phyloP scores from a whole-genome alignment of 2,797 vertebrate species.

The Acomys russatus region DNA sequence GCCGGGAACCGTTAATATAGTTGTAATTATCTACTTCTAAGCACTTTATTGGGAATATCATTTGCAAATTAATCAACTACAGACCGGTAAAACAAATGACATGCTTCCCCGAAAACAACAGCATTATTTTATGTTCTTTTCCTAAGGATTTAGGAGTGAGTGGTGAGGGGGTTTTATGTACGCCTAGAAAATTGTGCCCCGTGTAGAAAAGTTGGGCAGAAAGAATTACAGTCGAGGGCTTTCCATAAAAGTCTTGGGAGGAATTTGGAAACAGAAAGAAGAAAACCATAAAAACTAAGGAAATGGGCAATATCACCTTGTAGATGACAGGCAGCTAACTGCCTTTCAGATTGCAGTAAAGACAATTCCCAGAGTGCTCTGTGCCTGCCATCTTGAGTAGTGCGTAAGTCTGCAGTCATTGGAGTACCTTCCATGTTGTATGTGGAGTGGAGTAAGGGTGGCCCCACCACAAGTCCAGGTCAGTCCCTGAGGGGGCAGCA shows the following conservation, averaged over 20 bases:
- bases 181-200: slow-evolving; percentile 10
- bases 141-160: slow-evolving; percentile 80
- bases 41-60: slow-evolving; percentile 99
- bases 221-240: background rate
- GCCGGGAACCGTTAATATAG: slow-evolving; percentile 99
- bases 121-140: slow-evolving; percentile 88
- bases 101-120: slow-evolving; percentile 90
- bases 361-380: background rate
- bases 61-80: slow-evolving; percentile 98
- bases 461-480: background rate
- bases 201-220: background rate
- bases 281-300: background rate
- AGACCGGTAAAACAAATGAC: slow-evolving; percentile 93
- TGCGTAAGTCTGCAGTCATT: fast-evolving
- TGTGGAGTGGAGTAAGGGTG: no score
- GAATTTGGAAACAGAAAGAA: background rate
- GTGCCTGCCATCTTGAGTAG: no score
- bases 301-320: background rate
- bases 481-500: background rate
- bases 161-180: background rate
- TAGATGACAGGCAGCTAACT: background rate
- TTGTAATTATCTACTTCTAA: slow-evolving; percentile 99
- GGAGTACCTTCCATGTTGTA: background rate
- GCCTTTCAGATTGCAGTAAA: background rate
- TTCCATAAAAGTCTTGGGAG: slow-evolving; percentile 38